Evolutionary conservation across 2,888 invertebrate genomes (phyloP), one percentile per base, ranked within the genome.

Genomic region (Drosophila sordidapex): DNA sequence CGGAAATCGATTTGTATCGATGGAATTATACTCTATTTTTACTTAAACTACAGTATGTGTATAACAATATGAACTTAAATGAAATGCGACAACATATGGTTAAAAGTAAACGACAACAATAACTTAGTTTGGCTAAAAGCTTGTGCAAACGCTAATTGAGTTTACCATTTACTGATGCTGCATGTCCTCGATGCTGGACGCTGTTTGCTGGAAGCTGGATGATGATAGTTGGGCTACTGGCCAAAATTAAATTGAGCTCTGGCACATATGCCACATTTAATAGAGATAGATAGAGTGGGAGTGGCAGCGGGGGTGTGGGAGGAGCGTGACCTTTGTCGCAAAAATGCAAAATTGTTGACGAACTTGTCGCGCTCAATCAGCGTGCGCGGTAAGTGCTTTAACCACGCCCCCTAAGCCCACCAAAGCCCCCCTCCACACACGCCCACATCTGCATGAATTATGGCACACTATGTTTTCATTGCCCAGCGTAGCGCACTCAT

Each of bases 71-170:
- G 15, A 46, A 15, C 46, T 46, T 25, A 27, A 27, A 51, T 38
- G n/a, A 31, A 61, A 43, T 38, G n/a, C 25, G 21, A 51, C 38
- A 60, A 52, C 63, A 70, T 74, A 74, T 63, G 43, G 60, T 18
- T 53, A 59, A 68, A 65, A 59, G 69, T 63, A 57, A 46, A 51
- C n/a, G 35, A 40, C 74, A 57, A 77, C 76, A 74, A 82, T 87
- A 85, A 85, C 81, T 76, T 70, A 82, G 79, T 87, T 85, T 82
- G 74, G 74, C 83, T 85, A 87, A 87, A 87, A 85, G 85, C 87
- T 76, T 79, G 76, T 64, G 61, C 83, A 60, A 76, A 74, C 85
- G 76, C 77, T 83, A 83, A 85, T 85, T 87, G 83, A 87, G 83
- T 87, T 85, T 85, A 64, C 75, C 63, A 51, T 46, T 25, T 15